These are phyloP conservation scores for Catostomus latipinnis DNA, from an alignment of 2,797 vertebrate species.

Conservation along the genomic window DNA sequence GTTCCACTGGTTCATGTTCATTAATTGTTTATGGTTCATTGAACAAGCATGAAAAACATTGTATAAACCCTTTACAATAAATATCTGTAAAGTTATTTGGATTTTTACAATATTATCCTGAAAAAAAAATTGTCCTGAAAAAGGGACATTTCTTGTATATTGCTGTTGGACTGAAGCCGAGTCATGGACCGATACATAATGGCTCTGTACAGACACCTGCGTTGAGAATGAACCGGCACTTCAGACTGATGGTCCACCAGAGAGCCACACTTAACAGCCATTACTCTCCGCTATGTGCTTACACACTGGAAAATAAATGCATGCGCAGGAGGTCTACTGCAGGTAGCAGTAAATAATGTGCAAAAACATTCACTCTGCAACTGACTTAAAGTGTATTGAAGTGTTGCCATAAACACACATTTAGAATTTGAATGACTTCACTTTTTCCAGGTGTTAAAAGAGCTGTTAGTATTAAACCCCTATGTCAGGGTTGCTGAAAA, in stretches of 20 bases:
- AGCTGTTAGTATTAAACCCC: background rate
- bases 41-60: no score
- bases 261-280: constrained; percentile 48
- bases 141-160: no score
- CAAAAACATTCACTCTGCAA: constrained; percentile 28
- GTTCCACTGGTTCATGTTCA: no score
- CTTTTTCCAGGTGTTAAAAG: background rate
- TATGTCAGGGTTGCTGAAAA: background rate
- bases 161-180: no score
- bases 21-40: no score
- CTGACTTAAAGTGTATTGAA: constrained; percentile 40
- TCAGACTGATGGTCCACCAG: constrained; percentile 44
- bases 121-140: no score
- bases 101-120: no score
- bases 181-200: no score
- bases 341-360: constrained; percentile 41
- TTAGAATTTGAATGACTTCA: constrained; percentile 23
- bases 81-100: no score
- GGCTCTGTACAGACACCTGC: constrained; percentile 15
- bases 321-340: constrained; percentile 8
- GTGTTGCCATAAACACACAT: background rate
- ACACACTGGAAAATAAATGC: constrained; percentile 50
- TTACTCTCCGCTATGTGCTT: constrained; percentile 49
- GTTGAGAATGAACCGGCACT: constrained; percentile 31
- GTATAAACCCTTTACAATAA: no score